Evolutionary conservation across 1,140 invertebrate species (phyloP).

Genomic region (Drosophila obscura): DNA sequence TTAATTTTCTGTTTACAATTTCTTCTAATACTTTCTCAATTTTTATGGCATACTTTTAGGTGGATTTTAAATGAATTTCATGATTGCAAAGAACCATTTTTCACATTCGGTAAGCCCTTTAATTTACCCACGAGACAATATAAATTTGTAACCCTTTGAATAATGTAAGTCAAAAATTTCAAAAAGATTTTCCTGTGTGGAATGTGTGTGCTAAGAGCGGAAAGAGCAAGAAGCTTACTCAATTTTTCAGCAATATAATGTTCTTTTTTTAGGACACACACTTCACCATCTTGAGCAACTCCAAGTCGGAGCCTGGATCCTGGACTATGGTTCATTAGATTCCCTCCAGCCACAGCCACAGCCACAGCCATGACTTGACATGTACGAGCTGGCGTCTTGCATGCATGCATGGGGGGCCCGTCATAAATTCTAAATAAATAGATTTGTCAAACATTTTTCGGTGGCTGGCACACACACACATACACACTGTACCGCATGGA

Average conservation of each 20-base stretch:
- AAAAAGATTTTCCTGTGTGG: too few relatives aligned
- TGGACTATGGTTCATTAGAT: constrained; percentile 58
- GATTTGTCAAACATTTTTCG: constrained; percentile 71
- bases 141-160: background rate
- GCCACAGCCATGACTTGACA: constrained; percentile 45
- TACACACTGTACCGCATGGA: background rate
- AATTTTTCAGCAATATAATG: background rate
- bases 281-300: constrained; percentile 9
- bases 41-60: constrained; percentile 10
- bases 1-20: too few relatives aligned
- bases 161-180: background rate
- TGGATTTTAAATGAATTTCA: background rate
- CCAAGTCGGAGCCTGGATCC: constrained; percentile 7
- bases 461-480: constrained; percentile 31
- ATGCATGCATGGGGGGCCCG: constrained; percentile 28
- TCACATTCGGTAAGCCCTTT: too few relatives aligned
- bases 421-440: constrained; percentile 77
- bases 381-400: constrained; percentile 7
- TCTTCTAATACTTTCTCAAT: background rate
- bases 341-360: constrained; percentile 16
- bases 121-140: too few relatives aligned
- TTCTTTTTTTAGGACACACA: constrained; percentile 6
- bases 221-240: too few relatives aligned
- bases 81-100: background rate
- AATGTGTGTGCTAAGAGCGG: too few relatives aligned